Evolutionary conservation across 2,888 invertebrate genomes (phyloP).

Genomic region (Bellardia pandia): DNA sequence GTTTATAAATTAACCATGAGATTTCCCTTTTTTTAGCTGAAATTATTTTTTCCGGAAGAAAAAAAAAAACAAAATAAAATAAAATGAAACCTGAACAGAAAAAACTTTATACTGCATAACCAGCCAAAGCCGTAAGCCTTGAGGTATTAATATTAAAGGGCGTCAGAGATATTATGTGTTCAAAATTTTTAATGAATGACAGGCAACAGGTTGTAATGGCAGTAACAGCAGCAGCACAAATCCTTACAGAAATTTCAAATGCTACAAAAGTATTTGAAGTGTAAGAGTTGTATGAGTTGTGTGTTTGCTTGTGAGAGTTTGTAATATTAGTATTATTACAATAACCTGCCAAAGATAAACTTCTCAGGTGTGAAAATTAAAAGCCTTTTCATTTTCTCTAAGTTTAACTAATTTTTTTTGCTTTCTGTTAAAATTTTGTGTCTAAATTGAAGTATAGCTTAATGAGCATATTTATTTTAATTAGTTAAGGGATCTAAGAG

Average conservation of each 20-base stretch:
- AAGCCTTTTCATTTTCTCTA: constrained; percentile 71
- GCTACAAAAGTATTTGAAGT: not conserved
- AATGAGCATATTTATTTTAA: constrained; percentile 73
- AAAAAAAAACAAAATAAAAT: constrained; percentile 13
- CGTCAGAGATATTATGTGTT: constrained; percentile 70
- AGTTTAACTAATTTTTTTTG: constrained; percentile 40
- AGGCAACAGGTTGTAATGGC: constrained; percentile 69
- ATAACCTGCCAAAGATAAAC: constrained; percentile 70
- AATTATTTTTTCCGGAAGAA: constrained; percentile 54
- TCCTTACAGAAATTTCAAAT: constrained; percentile 11
- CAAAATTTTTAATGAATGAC: constrained; percentile 69
- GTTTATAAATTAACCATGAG: constrained; percentile 75
- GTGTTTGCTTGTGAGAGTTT: not conserved
- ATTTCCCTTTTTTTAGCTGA: constrained; percentile 65
- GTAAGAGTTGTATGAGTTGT: not conserved
- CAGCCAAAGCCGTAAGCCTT: constrained; percentile 54
- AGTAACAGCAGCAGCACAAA: constrained; percentile 16
- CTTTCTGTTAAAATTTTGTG: no score
- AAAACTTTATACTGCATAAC: constrained; percentile 22
- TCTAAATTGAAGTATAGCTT: constrained; percentile 66
- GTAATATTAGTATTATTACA: constrained; percentile 67
- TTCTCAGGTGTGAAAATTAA: constrained; percentile 73
- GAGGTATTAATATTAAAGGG: constrained; percentile 68
- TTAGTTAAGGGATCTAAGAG: constrained; percentile 66
- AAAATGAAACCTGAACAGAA: constrained; percentile 29